Base-by-base conservation (phyloP, 2,113 vertebrate species). In the Pao palembangensis region DNA sequence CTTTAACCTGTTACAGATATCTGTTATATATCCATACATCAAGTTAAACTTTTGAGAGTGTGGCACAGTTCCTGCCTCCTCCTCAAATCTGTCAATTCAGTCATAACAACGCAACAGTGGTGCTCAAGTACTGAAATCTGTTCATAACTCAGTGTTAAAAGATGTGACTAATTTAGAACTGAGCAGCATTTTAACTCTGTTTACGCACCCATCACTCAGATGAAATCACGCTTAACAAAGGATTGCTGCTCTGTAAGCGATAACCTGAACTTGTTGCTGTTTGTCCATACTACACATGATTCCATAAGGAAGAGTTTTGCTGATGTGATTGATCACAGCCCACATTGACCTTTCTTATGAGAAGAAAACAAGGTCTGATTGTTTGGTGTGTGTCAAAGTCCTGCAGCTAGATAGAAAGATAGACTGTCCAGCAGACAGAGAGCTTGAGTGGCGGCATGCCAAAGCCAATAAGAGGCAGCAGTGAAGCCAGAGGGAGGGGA, bases 401-500 rank as follows among this genome's bases (percentile, higher is more conserved):
- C 82, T 80, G 86, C 69, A 71, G 74, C 79, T 69, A 83, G 83
- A 87, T 46, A 80, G 79, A 64, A 70, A 69, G 61, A 82, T 65
- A 17, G 51, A 21, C 50, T 3, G 50, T 5, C 50, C 13, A 18
- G 20, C 50, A 51, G 50, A 51, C 50, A 51, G 50, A 21, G 56
- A 69, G 87, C 83, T 86, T 80, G 87, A 89, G 88, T 91, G 89
- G 91, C 86, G 52, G 64, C 57, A 80, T 90, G 91, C 90, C 90
- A 91, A 91, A 87, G 88, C 91, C 89, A 92, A 91, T 90, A 89
- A 89, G 88, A 90, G 83, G 73, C 85, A 66, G 78, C 61, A 68
- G 65, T 81, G 78, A 78, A 87, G 88, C 80, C 78, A 78, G 88
- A 82, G 88, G 89, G 80, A 75, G 75, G 83, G 85, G 85, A 85